Evolutionary conservation across 2,113 vertebrate genomes (phyloP), one percentile per base, ranked within the genome.

Genomic region (Jaculus jaculus): DNA sequence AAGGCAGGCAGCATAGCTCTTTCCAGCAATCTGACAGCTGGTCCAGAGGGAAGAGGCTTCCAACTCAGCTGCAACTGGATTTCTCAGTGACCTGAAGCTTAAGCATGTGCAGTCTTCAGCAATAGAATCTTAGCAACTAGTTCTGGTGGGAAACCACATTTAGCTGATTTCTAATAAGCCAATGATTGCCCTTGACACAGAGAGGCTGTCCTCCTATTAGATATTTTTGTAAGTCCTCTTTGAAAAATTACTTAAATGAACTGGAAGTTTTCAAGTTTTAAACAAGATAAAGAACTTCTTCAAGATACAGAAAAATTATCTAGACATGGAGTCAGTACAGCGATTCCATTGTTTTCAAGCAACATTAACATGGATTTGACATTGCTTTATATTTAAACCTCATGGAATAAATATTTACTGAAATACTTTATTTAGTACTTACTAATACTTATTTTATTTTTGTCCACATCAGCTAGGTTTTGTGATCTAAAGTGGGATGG

Each of bases 201-300:
- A 54, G 0, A 51, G 61, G 12, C 17, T 71, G 18, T 21, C 2
- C 17, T 80, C 39, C 63, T 66, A 81, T 47, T 51, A 75, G 6
- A 39, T 1, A 21, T 58, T 73, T 86, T 87, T 84, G 15, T 16
- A 51, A 82, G 68, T 18, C 80, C 7, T 26, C n/a, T 30, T 66
- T 58, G 34, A 32, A 4, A 21, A 37, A 86, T 87, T 21, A 89
- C 58, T 88, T 61, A 86, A 69, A 77, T 74, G 18, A 7, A 81
- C 91, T 89, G 10, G 17, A 82, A 84, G 89, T 13, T 54, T 86
- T 66, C 66, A 72, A 21, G 10, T 72, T 95, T 92, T 73, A 4
- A 74, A 95, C 79, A 47, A n/a, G 18, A 84, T 47, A 68, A 86
- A 89, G 17, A 92, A 84, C 69, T 68, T 1, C 5, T 85, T 2